phyloP scores from a whole-genome alignment of 2,113 vertebrate genomes.

The Xenopus laevis region DNA sequence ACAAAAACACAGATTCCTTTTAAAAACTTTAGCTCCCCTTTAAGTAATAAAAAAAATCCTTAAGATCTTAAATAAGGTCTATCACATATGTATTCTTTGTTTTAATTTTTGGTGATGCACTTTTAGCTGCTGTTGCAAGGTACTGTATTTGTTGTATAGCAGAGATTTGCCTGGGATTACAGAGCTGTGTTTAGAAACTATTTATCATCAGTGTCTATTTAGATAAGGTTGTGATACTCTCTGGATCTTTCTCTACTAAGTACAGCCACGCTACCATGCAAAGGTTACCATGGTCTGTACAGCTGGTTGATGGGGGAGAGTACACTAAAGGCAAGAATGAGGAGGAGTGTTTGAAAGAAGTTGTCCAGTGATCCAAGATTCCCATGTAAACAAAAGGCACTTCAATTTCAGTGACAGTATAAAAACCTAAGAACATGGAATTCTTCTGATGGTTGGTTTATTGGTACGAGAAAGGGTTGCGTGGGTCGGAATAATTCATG shows the following conservation, averaged over 20 bases:
- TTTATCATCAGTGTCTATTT: conserved; percentile 67
- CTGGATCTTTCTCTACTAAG: conserved; percentile 61
- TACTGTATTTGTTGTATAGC: too few species aligned
- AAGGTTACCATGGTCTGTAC: conserved; percentile 56
- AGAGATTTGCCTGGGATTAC: background rate
- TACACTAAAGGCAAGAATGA: conserved; percentile 45
- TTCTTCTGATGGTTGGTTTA: conserved; percentile 64
- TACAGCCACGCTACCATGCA: conserved; percentile 53
- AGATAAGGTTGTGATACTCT: conserved; percentile 63
- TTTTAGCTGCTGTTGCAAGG: too few species aligned
- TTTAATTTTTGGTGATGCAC: too few species aligned
- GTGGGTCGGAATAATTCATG: conserved; percentile 57
- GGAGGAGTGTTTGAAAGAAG: conserved; percentile 50
- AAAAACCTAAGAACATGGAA: conserved; percentile 63
- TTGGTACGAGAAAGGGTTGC: conserved; percentile 59
- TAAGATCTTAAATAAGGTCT: too few species aligned
- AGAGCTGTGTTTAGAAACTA: conserved; percentile 34
- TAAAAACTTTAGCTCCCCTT: too few species aligned
- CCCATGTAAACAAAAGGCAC: conserved; percentile 73
- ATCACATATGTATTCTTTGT: too few species aligned
- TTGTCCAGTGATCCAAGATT: conserved; percentile 65
- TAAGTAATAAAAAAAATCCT: too few species aligned
- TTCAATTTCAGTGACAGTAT: conserved; percentile 65
- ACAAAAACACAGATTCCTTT: too few species aligned
- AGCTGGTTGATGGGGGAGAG: conserved; percentile 46